Evolutionary conservation across 2,888 invertebrate species (phyloP), one percentile per base, ranked within the genome.

Genomic region (Notodonta ziczac): DNA sequence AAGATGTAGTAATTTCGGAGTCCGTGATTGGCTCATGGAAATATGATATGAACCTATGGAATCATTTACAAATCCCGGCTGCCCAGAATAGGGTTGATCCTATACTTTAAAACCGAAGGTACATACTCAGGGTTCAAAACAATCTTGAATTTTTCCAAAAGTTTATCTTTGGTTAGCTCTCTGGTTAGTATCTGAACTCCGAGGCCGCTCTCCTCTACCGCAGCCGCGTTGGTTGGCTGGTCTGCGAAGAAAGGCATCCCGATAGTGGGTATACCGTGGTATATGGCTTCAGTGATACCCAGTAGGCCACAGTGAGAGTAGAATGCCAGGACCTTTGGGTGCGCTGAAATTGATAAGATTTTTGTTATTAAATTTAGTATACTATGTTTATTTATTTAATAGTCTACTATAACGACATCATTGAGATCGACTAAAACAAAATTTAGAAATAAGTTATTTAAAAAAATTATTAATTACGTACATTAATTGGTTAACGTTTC

Each of bases 161-260:
- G 80, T 14, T 74, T 83, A 65, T 94, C 91, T 72, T 94, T 94
- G 0, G 89, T 87, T 6, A 95, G 81, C n/a, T 86, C 88, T 62
- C 86, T 82, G 62, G 95, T 82, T 73, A 81, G 71, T 83, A 93
- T 77, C 61, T 82, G 82, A 0, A 89, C 90, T 8, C 94, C 95
- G 0, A 94, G 88, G 0, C 95, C 95, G 53, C 87, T 91, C 52
- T 94, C 93, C 80, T 94, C 92, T 5, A 94, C 65, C 4, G 94
- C 89, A 44, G 87, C 91, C 12, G 94, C 94, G 70, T 95, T 95
- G 1, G 87, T 82, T 51, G 93, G 91, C 76, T 95, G 95, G 74
- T 95, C 95, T 52, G 94, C 95, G 65, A 94, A 94, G 64, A 95
- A 87, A 5, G 95, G 95, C 90, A 95, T 94, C n/a, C 93, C 92